These are phyloP conservation scores for Lepidostoma basale DNA, from an alignment of 1,140 invertebrate genomes.

Conservation along the genomic window DNA sequence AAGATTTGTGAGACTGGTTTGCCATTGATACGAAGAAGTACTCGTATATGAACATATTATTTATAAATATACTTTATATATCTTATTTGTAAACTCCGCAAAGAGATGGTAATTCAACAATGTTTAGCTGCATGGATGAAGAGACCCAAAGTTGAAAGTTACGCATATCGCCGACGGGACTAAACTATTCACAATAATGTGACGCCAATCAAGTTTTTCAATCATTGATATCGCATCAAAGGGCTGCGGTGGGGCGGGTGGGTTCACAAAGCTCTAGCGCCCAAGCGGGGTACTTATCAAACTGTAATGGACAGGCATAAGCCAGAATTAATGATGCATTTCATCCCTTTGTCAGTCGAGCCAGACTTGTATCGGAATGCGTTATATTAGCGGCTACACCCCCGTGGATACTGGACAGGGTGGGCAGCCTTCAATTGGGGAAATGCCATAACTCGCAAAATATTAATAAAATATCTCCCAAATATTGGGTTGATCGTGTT, in stretches of 20 bases:
- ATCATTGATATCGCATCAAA: background rate
- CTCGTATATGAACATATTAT: too few species aligned
- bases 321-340: slow-evolving; percentile 46
- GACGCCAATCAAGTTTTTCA: slow-evolving; percentile 9
- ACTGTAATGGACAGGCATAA: slow-evolving; percentile 46
- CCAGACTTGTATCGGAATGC: slow-evolving; percentile 42
- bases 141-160: too few species aligned
- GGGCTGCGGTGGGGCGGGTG: background rate
- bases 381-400: slow-evolving; percentile 41
- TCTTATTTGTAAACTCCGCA: too few species aligned
- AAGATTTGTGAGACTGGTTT: too few species aligned
- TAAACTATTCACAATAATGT: background rate
- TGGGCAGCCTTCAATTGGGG: too few species aligned
- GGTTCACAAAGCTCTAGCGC: background rate
- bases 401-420: background rate
- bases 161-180: background rate
- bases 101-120: background rate
- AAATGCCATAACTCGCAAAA: too few species aligned
- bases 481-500: too few species aligned
- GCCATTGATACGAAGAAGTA: too few species aligned
- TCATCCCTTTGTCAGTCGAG: slow-evolving; percentile 44
- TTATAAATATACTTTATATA: too few species aligned
- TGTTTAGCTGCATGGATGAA: too few species aligned
- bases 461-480: too few species aligned
- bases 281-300: slow-evolving; percentile 18